phyloP scores from a whole-genome alignment of 2,797 vertebrate genomes.

The Leptodactylus fallax region DNA sequence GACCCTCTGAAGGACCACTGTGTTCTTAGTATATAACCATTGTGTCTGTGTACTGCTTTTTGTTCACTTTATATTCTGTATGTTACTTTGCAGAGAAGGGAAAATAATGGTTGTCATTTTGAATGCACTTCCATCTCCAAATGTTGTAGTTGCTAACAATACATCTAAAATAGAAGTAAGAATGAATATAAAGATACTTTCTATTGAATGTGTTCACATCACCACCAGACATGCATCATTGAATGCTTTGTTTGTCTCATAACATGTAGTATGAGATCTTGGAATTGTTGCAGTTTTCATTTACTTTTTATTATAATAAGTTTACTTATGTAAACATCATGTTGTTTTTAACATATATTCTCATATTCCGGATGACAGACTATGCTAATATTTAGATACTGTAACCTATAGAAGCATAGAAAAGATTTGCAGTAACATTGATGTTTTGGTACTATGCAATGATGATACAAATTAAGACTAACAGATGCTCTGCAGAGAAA shows the following conservation, averaged over 20 bases:
- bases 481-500: constrained; percentile 63
- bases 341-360: neutral
- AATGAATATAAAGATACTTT: constrained; percentile 16
- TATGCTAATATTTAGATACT: neutral
- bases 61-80: neutral
- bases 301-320: neutral
- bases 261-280: neutral
- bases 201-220: neutral
- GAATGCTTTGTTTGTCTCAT: neutral
- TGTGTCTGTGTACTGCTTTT: neutral
- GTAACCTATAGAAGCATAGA: neutral
- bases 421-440: neutral
- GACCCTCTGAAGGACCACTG: neutral
- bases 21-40: neutral
- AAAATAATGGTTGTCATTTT: neutral
- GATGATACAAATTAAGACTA: constrained; percentile 36
- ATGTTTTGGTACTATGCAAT: neutral
- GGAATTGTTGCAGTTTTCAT: too few species aligned
- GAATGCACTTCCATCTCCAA: neutral
- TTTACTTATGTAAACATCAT: neutral
- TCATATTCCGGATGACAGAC: neutral
- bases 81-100: neutral
- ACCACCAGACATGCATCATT: neutral
- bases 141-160: neutral
- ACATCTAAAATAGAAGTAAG: neutral